Conservation (phyloP, 2,888 invertebrate species). For the Nomada ferruginata region DNA sequence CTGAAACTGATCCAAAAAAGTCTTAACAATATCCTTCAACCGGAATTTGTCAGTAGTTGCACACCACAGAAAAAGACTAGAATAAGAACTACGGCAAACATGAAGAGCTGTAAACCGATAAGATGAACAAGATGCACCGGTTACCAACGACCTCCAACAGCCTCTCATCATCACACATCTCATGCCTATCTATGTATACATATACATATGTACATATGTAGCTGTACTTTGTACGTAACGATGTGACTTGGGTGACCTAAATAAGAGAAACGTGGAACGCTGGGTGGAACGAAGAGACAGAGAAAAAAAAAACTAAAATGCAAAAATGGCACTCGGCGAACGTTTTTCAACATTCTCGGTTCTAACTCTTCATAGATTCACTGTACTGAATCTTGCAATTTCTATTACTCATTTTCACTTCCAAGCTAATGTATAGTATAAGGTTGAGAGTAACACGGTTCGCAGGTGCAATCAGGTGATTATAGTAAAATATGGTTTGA, state of each 20-base stretch:
- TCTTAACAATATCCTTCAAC: not conserved
- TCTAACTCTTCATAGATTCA: too few species aligned
- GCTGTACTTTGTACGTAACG: constrained; percentile 32
- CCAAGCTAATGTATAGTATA: too few species aligned
- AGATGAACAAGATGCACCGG: constrained; percentile 41
- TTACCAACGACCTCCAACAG: constrained; percentile 35
- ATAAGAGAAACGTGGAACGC: constrained; percentile 59
- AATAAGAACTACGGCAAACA: constrained; percentile 2
- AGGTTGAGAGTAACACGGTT: too few species aligned
- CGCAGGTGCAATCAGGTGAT: too few species aligned
- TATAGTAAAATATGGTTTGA: too few species aligned
- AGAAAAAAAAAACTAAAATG: constrained; percentile 20
- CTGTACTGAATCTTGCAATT: too few species aligned
- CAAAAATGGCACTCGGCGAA: constrained; percentile 50
- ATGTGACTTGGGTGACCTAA: constrained; percentile 66
- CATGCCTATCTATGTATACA: not conserved
- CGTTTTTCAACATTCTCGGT: constrained; percentile 38
- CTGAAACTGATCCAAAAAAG: not conserved
- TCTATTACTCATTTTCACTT: too few species aligned
- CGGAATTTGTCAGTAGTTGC: not conserved
- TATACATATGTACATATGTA: not conserved
- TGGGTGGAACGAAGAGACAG: constrained; percentile 30
- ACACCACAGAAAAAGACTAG: constrained; percentile 22
- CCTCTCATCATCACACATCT: constrained; percentile 43
- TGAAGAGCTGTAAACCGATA: constrained; percentile 15